Evolutionary conservation across 1,140 invertebrate species (phyloP).

Genomic region (Hyphantria cunea): DNA sequence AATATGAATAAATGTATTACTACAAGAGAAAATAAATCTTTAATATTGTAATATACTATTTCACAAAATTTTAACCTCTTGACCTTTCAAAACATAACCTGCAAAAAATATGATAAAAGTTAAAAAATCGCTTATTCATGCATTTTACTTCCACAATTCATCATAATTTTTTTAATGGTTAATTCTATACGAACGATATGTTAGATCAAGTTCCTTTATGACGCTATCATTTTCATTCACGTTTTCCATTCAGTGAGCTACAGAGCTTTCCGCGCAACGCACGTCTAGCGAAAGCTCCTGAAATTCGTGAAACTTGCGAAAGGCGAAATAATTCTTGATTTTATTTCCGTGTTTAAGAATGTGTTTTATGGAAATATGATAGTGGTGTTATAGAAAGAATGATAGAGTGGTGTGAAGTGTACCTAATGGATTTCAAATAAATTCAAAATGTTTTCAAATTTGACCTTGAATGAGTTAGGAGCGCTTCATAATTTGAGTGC

Average conservation of each 20-base stretch:
- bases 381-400: conserved; percentile 3
- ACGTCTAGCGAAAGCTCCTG: conserved; percentile 14
- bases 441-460: conserved; percentile 30
- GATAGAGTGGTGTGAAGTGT: conserved; percentile 8
- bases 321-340: neutral
- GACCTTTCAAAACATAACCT: no score
- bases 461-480: conserved; percentile 32
- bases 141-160: no score
- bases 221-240: neutral
- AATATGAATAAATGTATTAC: no score
- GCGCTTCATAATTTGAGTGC: conserved; percentile 41
- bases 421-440: neutral
- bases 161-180: no score
- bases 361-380: conserved; percentile 1
- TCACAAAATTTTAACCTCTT: no score
- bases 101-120: no score
- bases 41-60: no score
- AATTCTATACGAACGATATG: no score
- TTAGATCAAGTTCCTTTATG: no score
- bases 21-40: no score
- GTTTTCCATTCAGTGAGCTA: conserved; percentile 27
- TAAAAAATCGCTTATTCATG: no score
- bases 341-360: neutral
- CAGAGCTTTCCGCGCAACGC: conserved; percentile 9
- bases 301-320: conserved; percentile 11